Percentiles rank a stretch among this genome's conserved stretches.
phyloP scores from a whole-genome alignment of 2,113 vertebrate genomes.

The Stegostoma tigrinum region DNA sequence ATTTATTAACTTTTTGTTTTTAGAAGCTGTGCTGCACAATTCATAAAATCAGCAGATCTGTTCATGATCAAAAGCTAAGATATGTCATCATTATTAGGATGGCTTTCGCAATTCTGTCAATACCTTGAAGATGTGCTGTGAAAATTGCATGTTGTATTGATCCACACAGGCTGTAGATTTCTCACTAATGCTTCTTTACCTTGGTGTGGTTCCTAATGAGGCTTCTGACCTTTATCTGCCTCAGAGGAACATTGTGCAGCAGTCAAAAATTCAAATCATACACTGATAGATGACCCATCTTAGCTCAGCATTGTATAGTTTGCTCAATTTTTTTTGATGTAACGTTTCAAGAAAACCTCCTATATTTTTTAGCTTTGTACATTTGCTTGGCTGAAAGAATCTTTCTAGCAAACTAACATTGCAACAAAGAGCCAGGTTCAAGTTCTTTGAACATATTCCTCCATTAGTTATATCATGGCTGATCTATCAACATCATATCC shows the following conservation, averaged over 20 bases:
- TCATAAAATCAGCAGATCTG: neutral
- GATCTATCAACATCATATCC: neutral
- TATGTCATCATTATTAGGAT: neutral
- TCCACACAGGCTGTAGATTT: neutral
- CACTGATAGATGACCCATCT: neutral
- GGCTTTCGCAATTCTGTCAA: neutral
- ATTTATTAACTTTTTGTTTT: neutral
- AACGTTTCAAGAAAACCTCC: neutral
- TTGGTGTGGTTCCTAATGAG: neutral
- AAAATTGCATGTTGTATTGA: neutral
- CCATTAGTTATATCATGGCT: neutral
- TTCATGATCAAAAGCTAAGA: neutral
- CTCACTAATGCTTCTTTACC: neutral
- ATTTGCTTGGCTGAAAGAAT: neutral
- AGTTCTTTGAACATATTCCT: neutral
- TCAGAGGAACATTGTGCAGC: neutral
- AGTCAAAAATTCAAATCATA: neutral
- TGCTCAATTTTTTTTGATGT: neutral
- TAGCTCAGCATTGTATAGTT: neutral
- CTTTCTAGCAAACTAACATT: neutral
- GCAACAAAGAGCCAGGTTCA: neutral
- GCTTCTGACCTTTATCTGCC: neutral
- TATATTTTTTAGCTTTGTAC: neutral
- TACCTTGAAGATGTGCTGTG: neutral
- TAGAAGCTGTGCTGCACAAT: neutral